Evolutionary conservation across 35 echinoderm and acorn worm species (phyloP).

Genomic region (Heliocidaris erythrogramma): DNA sequence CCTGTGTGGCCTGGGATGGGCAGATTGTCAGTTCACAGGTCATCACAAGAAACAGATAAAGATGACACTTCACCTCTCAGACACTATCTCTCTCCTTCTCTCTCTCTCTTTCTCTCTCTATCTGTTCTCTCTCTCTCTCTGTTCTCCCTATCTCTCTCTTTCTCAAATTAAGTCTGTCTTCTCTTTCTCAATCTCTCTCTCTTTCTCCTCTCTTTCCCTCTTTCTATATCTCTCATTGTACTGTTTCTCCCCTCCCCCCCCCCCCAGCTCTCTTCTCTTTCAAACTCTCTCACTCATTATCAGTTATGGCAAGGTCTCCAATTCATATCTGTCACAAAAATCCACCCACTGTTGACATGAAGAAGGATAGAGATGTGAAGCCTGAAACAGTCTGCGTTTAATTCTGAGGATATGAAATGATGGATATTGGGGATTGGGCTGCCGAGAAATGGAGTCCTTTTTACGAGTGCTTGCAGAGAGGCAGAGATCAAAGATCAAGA

Average conservation of each 20-base stretch:
- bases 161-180: not conserved
- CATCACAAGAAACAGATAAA: not conserved
- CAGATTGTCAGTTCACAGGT: conserved; percentile 16
- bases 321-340: not conserved
- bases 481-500: conserved; percentile 4
- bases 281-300: not conserved
- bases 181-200: not conserved
- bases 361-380: not conserved
- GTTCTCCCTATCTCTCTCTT: not conserved
- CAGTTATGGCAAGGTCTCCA: not conserved
- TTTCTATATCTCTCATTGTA: no score
- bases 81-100: not conserved
- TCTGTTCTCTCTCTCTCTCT: no score
- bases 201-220: not conserved
- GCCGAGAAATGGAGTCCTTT: conserved; percentile 1
- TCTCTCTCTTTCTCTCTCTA: not conserved
- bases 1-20: not conserved
- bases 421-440: not conserved
- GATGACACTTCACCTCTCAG: not conserved
- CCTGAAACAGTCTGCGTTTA: not conserved
- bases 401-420: not conserved
- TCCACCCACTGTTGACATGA: not conserved
- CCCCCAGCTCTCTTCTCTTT: not conserved
- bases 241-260: not conserved
- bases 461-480: conserved; percentile 8